phyloP scores from a whole-genome alignment of 2,113 vertebrate species.

The Tympanuchus pallidicinctus region DNA sequence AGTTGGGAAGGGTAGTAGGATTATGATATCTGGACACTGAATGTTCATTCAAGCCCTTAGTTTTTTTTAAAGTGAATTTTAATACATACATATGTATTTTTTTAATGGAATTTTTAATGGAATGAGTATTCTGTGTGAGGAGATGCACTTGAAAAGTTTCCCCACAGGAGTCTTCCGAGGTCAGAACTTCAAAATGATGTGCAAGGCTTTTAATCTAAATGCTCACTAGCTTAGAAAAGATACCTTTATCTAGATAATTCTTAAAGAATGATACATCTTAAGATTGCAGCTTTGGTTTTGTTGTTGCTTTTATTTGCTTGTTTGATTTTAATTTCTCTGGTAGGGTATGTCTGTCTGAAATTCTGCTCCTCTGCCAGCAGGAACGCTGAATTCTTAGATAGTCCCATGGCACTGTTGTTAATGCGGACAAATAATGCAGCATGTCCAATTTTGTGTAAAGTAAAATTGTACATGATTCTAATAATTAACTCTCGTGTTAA shows the following conservation, averaged over 20 bases:
- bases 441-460: background rate
- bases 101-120: background rate
- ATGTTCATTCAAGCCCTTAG: background rate
- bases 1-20: background rate
- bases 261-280: background rate
- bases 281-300: background rate
- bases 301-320: background rate
- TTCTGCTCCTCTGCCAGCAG: background rate
- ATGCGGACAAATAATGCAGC: background rate
- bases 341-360: background rate
- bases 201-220: background rate
- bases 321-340: background rate
- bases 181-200: background rate
- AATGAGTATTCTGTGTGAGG: rapidly evolving
- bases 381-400: background rate
- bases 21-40: background rate
- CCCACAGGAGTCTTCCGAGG: background rate
- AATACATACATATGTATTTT: background rate
- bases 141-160: background rate
- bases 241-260: background rate
- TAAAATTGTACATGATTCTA: background rate
- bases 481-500: background rate
- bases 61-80: background rate
- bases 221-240: background rate
- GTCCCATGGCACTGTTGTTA: background rate